phyloP scores from a whole-genome alignment of 2,113 vertebrate species.

The Phrynocephalus versicolor region DNA sequence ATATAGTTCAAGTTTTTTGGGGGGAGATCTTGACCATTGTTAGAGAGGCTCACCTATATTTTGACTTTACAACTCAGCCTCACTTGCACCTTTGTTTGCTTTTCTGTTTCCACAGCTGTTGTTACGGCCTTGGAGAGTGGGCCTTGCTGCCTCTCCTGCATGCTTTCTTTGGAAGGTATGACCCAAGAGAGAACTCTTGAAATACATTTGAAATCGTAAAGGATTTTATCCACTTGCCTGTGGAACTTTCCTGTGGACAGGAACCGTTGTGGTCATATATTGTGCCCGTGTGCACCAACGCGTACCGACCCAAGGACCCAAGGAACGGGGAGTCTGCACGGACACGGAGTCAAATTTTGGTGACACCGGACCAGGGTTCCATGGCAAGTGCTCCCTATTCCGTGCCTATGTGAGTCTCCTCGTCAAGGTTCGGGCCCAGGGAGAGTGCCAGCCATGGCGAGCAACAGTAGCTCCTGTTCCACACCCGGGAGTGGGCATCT shows the following conservation, averaged over 20 bases:
- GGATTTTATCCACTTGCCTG: neutral
- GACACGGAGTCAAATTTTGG: neutral
- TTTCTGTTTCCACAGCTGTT: slow-evolving; percentile 43
- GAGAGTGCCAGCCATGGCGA: slow-evolving; percentile 81
- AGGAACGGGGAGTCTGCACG: neutral
- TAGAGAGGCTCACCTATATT: neutral
- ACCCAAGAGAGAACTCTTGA: neutral
- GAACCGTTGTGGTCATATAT: neutral
- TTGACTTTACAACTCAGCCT: neutral
- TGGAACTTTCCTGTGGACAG: neutral
- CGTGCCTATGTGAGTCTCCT: slow-evolving; percentile 24
- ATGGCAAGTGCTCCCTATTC: neutral
- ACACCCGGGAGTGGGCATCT: slow-evolving; percentile 84
- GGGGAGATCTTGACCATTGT: neutral
- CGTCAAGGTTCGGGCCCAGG: neutral
- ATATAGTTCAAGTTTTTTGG: neutral
- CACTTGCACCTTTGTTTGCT: slow-evolving; percentile 11
- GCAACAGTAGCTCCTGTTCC: slow-evolving; percentile 92
- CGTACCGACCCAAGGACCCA: neutral
- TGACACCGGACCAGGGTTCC: neutral
- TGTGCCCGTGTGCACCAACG: too few relatives aligned
- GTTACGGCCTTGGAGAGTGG: neutral
- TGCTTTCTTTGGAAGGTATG: neutral
- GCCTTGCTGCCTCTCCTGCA: neutral
- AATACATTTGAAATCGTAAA: neutral